phyloP scores from a whole-genome alignment of 2,888 invertebrate species.

The Thecophora atra region DNA sequence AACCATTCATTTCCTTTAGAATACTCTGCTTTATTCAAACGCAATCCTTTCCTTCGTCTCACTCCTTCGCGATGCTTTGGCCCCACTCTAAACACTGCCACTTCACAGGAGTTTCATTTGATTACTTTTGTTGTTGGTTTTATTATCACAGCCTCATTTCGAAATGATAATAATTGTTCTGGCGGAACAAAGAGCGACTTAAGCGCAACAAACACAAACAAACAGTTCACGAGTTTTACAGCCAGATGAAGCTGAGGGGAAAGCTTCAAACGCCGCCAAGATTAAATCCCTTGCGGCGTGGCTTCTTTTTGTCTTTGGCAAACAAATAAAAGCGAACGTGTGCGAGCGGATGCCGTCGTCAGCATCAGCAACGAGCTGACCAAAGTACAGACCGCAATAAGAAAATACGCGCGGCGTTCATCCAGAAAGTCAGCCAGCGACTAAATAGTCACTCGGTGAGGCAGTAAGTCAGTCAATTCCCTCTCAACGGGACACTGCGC shows the following conservation, averaged over 20 bases:
- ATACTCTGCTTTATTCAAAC: background rate
- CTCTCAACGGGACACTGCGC: slow-evolving; percentile 27
- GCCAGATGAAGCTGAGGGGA: background rate
- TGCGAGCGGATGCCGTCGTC: background rate
- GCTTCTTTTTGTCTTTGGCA: slow-evolving; percentile 27
- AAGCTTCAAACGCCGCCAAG: background rate
- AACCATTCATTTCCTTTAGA: no score
- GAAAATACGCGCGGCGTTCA: background rate
- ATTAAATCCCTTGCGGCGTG: slow-evolving; percentile 14
- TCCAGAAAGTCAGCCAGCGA: slow-evolving; percentile 18
- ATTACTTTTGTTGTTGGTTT: slow-evolving; percentile 25
- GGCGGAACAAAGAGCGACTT: slow-evolving; percentile 35
- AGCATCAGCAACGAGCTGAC: slow-evolving; percentile 27
- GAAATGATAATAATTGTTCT: slow-evolving; percentile 38
- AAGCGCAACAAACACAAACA: slow-evolving; percentile 31
- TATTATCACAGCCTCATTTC: slow-evolving; percentile 34
- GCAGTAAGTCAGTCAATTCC: background rate
- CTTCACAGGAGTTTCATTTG: slow-evolving; percentile 17
- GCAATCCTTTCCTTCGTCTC: background rate
- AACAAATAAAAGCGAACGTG: slow-evolving; percentile 35
- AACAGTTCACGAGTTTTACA: background rate
- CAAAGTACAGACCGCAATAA: slow-evolving; percentile 16
- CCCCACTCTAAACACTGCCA: background rate
- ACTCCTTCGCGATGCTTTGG: background rate
- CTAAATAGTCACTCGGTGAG: slow-evolving; percentile 2